Evolutionary conservation across 2,113 vertebrate genomes (phyloP), one percentile per base, ranked within the genome.

Genomic region (Nothoprocta perdicaria): DNA sequence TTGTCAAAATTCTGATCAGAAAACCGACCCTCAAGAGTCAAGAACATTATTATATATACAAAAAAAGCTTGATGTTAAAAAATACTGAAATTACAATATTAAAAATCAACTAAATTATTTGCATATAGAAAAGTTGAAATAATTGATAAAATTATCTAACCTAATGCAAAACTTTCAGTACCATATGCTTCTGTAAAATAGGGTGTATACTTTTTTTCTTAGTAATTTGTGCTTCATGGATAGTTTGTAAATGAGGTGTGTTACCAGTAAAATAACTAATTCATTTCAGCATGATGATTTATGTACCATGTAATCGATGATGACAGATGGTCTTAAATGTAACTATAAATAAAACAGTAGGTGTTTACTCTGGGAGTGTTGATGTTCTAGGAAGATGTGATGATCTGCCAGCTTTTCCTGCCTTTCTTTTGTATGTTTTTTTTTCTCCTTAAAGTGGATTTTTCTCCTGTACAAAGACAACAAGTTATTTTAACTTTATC

Each of bases 311-410:
- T 94, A 96, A 96, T 96, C 61, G 35, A 38, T 88, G 53, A 91
- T 95, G 96, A 94, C 94, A 96, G 93, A 84, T 95, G 83, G 91
- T 91, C 62, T 91, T 91, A 80, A 83, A 89, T 61, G 58, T 89
- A 94, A 68, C 93, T 95, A 86, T 92, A 95, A 95, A 96, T 96
- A 92, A 95, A 94, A 66, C 62, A 94, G 81, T 94, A 95, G 79
- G 63, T 91, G 76, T 95, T 95, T 94, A 80, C 91, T 91, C 43
- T 72, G 63, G 69, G 81, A 95, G 26, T 46, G 68, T 76, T 87
- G 53, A 31, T 84, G 40, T 87, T 89, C 71, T 86, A 77, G 65
- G 73, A 89, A 72, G 76, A 65, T n/a, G 12, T 52, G 41, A 22
- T 93, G 66, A 71, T 88, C 84, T 88, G 52, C 68, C 73, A 87